Evolutionary conservation across 2,888 invertebrate genomes (phyloP), one percentile per base, ranked within the genome.

Genomic region (Deilephila porcellus): DNA sequence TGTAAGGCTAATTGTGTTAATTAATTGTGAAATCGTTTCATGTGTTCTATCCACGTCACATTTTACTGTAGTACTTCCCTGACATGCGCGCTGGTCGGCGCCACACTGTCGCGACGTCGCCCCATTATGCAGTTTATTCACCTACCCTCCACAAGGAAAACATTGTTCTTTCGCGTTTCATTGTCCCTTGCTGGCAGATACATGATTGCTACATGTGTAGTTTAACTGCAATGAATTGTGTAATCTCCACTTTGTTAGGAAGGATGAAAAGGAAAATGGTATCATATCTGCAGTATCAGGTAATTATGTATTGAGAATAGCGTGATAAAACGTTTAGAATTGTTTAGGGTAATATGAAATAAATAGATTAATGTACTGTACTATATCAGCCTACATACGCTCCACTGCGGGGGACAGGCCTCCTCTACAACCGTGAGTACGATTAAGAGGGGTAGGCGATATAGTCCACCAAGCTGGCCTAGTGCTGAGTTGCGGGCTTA

Each of bases 91-190:
- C 70, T 59, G 75, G 60, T 45, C 73, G 88, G 86, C 89, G 90
- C 88, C 90, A 74, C 78, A 60, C 74, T 76, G 90, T 83, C 90
- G 86, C 88, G 85, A 77, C 86, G 81, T 76, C 82, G 81, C 76
- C 81, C 84, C 83, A 85, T 88, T 86, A 84, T 88, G 86, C 86
- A 91, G 88, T 90, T 90, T 88, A 85, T 90, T 89, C 87, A 90
- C 88, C 88, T 87, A 86, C 81, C 81, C 79, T 82, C 74, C 60
- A 76, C 73, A 75, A 78, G 80, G 75, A 77, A 81, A 80, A 80
- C 82, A 60, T 52, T 75, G 63, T 79, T 77, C 73, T 80, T 77
- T 80, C 78, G 78, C 75, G 75, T 78, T 78, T 79, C 78, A 81
- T 84, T 81, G 80, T 75, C 76, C 74, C n/a, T 56, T 64, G 64